Evolutionary conservation across 2,797 vertebrate genomes (phyloP).

Genomic region (Phaenicophaeus curvirostris): DNA sequence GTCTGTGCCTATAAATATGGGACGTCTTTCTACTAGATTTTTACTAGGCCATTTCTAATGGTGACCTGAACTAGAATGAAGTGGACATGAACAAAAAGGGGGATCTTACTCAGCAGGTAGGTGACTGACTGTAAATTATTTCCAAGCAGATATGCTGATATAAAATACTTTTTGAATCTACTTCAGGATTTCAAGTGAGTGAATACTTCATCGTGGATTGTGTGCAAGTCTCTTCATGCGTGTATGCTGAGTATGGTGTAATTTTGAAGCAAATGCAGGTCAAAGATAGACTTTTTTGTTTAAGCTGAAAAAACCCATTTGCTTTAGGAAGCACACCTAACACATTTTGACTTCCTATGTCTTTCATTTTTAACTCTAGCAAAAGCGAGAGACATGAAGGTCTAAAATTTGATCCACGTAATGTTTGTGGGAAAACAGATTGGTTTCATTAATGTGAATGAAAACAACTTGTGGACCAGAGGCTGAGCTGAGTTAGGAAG

Average conservation of each 20-base stretch:
- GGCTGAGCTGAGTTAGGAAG: neutral
- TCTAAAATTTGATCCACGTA: neutral
- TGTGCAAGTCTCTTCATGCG: neutral
- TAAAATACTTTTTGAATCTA: neutral
- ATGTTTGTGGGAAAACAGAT: neutral
- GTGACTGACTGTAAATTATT: conserved; percentile 25
- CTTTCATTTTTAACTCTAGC: neutral
- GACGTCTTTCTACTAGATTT: neutral
- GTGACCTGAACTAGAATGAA: conserved; percentile 64
- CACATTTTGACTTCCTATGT: neutral
- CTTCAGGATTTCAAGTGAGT: neutral
- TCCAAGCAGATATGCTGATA: neutral
- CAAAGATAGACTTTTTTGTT: neutral
- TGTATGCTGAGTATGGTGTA: neutral
- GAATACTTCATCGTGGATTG: neutral
- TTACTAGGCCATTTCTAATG: conserved; percentile 24
- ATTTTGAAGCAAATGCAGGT: neutral
- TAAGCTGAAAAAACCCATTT: rapidly evolving
- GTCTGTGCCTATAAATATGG: conserved; percentile 75
- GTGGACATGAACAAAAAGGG: conserved; percentile 71
- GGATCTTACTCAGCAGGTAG: conserved; percentile 72
- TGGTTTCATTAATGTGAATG: neutral
- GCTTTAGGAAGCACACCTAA: neutral
- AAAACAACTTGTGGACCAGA: neutral
- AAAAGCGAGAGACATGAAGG: neutral